Conservation (phyloP, 1,140 invertebrate species). For the Cydia pomonella region DNA sequence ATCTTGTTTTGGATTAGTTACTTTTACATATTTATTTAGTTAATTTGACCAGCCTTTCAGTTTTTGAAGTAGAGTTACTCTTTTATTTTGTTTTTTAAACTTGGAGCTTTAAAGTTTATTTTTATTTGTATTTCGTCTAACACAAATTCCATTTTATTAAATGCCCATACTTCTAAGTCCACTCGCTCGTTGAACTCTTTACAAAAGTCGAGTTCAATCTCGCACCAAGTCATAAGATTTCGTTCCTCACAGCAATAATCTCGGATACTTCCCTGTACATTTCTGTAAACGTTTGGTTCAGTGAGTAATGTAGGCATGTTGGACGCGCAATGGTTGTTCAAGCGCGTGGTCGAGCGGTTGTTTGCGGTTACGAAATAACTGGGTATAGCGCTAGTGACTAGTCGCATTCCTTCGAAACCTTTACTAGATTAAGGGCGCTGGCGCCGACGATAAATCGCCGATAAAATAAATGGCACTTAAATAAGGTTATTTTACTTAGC, state of each 20-base stretch:
- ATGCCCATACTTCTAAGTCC: background rate
- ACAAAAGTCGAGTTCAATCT: constrained; percentile 55
- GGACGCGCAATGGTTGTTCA: background rate
- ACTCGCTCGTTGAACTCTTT: constrained; percentile 74
- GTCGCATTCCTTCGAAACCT: constrained; percentile 21
- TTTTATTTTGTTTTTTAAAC: too few relatives aligned
- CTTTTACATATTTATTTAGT: too few relatives aligned
- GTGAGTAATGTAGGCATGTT: background rate
- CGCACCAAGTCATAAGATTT: constrained; percentile 4
- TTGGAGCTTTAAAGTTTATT: too few relatives aligned
- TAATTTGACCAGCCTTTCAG: too few relatives aligned
- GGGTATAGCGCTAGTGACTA: constrained; percentile 16
- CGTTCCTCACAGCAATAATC: background rate
- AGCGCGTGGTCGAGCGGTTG: background rate
- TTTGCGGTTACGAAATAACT: constrained; percentile 27
- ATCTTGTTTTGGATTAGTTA: too few relatives aligned
- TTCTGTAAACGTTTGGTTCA: background rate
- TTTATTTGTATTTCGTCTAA: background rate
- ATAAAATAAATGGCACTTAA: constrained; percentile 1
- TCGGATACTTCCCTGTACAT: constrained; percentile 36
- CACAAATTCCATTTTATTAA: background rate
- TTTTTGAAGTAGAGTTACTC: too few relatives aligned
- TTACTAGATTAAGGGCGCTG: constrained; percentile 25
- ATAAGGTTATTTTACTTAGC: constrained; percentile 6
- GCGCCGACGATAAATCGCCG: constrained; percentile 10